Conservation (phyloP, 2,113 vertebrate species). For the Coracopsis vasa region DNA sequence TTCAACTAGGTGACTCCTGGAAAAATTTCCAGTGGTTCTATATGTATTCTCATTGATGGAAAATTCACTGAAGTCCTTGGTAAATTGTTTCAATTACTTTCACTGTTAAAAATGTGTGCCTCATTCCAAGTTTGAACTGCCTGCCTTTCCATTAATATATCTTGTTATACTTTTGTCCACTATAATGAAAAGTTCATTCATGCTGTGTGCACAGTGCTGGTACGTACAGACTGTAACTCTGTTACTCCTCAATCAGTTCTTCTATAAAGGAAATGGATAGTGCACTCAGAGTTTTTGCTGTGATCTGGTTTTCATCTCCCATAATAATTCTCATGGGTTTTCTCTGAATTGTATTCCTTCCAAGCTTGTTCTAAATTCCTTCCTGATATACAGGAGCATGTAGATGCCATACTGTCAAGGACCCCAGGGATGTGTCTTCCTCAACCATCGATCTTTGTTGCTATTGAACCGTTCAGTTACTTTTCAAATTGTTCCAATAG, state of each 20-base stretch:
- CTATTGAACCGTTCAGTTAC: background rate
- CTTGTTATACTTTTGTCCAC: constrained; percentile 10
- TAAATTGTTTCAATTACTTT: constrained; percentile 25
- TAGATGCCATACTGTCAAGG: background rate
- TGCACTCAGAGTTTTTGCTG: background rate
- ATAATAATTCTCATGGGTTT: background rate
- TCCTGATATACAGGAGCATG: background rate
- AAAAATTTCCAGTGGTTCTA: background rate
- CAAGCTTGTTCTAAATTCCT: background rate
- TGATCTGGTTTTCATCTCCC: constrained; percentile 6
- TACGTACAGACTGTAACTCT: background rate
- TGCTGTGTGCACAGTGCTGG: background rate
- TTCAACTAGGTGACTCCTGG: background rate
- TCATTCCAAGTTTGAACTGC: background rate
- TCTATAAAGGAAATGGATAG: background rate
- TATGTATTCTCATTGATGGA: background rate
- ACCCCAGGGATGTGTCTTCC: background rate
- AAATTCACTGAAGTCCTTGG: background rate
- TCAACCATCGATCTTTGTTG: background rate
- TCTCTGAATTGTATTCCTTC: background rate
- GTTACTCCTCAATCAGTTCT: background rate
- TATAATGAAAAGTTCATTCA: background rate
- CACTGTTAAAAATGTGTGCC: background rate
- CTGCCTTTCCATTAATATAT: background rate
- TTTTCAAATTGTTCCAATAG: background rate